Evolutionary conservation across 2,113 vertebrate genomes (phyloP).

Genomic region (Zootoca vivipara): DNA sequence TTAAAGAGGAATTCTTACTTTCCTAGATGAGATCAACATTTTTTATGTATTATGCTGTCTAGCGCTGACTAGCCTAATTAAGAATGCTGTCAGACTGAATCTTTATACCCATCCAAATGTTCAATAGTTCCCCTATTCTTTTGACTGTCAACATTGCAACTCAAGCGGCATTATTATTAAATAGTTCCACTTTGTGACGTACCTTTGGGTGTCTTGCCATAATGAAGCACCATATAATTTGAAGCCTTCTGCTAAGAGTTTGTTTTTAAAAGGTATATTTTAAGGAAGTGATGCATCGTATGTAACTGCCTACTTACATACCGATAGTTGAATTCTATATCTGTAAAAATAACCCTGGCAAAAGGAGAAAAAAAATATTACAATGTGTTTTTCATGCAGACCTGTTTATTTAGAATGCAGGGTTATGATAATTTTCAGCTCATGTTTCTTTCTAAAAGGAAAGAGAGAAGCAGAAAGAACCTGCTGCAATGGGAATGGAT

Average conservation of each 20-base stretch:
- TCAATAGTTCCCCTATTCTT: not conserved
- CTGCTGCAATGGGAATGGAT: no score
- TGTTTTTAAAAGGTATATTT: not conserved
- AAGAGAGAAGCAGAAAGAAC: no score
- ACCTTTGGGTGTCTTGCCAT: not conserved
- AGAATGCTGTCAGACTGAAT: not conserved
- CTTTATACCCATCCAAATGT: not conserved
- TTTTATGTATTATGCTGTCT: not conserved
- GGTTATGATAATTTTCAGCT: not conserved
- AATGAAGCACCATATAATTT: not conserved
- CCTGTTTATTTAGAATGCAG: not conserved
- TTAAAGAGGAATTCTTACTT: not conserved
- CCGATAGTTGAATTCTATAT: not conserved
- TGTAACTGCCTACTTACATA: not conserved
- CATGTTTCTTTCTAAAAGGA: no score
- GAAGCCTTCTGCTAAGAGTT: fast-evolving
- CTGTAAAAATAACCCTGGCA: not conserved
- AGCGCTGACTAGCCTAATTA: not conserved
- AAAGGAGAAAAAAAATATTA: not conserved
- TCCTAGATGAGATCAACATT: not conserved
- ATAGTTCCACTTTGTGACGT: conserved; percentile 2
- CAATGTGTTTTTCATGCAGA: not conserved
- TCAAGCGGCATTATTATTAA: conserved; percentile 7
- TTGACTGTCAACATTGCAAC: conserved; percentile 11
- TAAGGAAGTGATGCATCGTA: not conserved